Evolutionary conservation across 2,888 invertebrate species (phyloP), one percentile per base, ranked within the genome.

Genomic region (Germaria angustata): DNA sequence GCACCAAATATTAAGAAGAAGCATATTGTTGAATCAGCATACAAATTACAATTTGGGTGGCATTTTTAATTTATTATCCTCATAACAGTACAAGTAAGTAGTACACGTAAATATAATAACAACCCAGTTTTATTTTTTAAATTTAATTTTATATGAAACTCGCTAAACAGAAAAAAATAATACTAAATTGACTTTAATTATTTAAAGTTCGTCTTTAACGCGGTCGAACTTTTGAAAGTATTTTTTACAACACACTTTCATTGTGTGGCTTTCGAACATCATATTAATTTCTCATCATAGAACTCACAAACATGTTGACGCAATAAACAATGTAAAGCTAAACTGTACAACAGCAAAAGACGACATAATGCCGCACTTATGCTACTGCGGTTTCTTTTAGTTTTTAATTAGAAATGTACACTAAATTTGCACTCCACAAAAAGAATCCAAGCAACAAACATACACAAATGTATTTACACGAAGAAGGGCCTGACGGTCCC

Each of bases 401-500:
- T 24, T 72, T 79, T 80, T 68, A 68, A 66, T 73, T 53, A 66
- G 51, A 15, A 68, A 80, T 49, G 36, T 51, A 51, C 57, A 51
- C 22, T 13, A 72, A 79, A 49, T 65, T 78, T 61, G n/a, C 28
- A 28, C 17, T 55, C 39, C 9, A 24, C n/a, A 41, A 63, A 59
- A 20, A 61, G 1, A 59, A 17, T 39, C 11, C 20, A 6, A 53
- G 1, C 13, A 65, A 34, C 41, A 36, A 76, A n/a, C n/a, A 51
- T 8, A 57, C 17, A 46, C 20, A 72, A 24, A 17, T 20, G 44
- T 39, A 71, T 17, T 59, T 41, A 41, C 24, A 51, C 20, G 55
- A 59, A 79, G 17, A 61, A 46, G 51, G 69, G 53, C 13, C 46
- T 36, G 24, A 39, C 68, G 34, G 24, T 11, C 34, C 24, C 11